phyloP scores from a whole-genome alignment of 2,797 vertebrate species.

The Cryptoblepharus egeriae region DNA sequence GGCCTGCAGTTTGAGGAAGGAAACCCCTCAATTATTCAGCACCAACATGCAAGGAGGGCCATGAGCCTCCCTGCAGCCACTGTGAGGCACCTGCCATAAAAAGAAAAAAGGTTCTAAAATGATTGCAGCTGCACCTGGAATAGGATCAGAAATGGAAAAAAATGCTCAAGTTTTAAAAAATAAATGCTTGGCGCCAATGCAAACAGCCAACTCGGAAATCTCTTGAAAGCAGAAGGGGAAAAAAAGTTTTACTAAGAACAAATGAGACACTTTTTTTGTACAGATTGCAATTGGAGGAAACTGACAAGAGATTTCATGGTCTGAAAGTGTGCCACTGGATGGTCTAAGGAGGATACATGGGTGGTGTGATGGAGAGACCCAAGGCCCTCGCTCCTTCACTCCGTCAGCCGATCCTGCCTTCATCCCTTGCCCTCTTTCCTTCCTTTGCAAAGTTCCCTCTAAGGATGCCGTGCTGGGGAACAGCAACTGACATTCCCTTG shows the following conservation, averaged over 20 bases:
- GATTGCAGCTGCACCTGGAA: constrained; percentile 42
- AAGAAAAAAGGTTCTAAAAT: not conserved
- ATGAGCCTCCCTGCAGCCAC: constrained; percentile 38
- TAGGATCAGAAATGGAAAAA: constrained; percentile 15
- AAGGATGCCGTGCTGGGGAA: no score
- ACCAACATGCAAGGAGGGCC: not conserved
- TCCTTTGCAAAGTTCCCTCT: no score
- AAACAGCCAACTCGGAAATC: constrained; percentile 42
- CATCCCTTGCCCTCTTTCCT: not conserved
- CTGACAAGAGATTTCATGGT: no score
- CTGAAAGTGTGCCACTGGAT: no score
- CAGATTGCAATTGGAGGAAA: no score
- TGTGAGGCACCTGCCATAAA: not conserved
- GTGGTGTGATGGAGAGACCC: no score
- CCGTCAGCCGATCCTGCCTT: not conserved
- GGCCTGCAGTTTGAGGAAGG: not conserved
- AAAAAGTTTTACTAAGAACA: no score
- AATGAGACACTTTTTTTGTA: no score
- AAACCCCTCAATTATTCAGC: constrained; percentile 11
- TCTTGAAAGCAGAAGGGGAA: constrained; percentile 6
- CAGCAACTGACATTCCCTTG: not conserved
- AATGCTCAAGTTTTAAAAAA: constrained; percentile 42
- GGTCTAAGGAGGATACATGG: no score
- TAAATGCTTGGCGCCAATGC: constrained; percentile 40
- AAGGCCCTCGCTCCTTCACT: not conserved